These are phyloP conservation scores for Spodoptera picta DNA, from an alignment of 2,888 invertebrate genomes.

Conservation along the genomic window DNA sequence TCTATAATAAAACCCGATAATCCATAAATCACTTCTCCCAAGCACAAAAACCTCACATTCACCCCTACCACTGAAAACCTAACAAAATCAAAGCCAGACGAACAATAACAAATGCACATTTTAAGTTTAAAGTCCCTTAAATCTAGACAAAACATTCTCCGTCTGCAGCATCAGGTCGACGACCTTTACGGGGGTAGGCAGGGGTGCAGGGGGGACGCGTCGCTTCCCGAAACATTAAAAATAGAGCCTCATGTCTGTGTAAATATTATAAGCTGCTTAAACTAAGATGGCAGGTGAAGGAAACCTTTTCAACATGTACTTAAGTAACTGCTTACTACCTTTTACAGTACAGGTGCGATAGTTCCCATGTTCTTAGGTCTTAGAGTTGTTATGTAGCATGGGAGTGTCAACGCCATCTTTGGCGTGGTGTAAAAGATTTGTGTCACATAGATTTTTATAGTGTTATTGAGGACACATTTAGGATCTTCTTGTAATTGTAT, in stretches of 20 bases:
- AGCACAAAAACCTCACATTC: neutral
- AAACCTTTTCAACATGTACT: neutral
- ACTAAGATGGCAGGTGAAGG: constrained; percentile 14
- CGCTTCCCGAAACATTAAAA: constrained; percentile 68
- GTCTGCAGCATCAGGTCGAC: constrained; percentile 69
- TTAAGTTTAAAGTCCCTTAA: constrained; percentile 61
- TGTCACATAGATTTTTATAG: too few relatives aligned
- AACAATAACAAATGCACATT: constrained; percentile 60
- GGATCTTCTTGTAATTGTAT: too few relatives aligned
- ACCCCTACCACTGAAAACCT: constrained; percentile 1
- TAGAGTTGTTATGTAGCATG: too few relatives aligned
- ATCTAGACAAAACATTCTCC: constrained; percentile 62
- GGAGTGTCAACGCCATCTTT: too few relatives aligned
- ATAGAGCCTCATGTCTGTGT: constrained; percentile 51
- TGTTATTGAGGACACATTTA: too few relatives aligned
- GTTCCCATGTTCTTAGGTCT: too few relatives aligned
- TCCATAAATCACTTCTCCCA: too few relatives aligned
- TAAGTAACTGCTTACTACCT: too few relatives aligned
- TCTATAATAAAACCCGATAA: too few relatives aligned
- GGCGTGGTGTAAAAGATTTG: too few relatives aligned
- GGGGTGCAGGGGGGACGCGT: constrained; percentile 33
- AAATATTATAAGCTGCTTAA: constrained; percentile 46
- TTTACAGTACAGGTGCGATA: too few relatives aligned
- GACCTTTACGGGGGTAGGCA: constrained; percentile 53
- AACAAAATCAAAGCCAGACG: constrained; percentile 39